Percentiles rank a stretch among this genome's conserved stretches.
Conservation (phyloP, 2,113 vertebrate genomes). For the Hyperoodon ampullatus region DNA sequence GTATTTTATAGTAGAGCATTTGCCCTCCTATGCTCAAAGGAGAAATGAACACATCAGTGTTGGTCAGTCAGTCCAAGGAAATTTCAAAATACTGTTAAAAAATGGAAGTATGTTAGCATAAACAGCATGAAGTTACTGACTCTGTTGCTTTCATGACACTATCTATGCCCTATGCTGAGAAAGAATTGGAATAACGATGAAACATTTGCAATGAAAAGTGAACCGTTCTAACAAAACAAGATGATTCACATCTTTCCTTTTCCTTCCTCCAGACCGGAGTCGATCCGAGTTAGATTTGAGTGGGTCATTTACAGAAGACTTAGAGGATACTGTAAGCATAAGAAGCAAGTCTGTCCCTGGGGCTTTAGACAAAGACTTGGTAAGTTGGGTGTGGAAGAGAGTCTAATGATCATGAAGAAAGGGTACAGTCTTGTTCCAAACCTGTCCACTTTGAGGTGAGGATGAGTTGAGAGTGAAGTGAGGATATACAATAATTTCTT, state of each 20-base stretch:
- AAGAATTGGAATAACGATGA: slow-evolving; percentile 9
- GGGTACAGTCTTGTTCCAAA: neutral
- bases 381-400: slow-evolving; percentile 79
- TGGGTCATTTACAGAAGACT: slow-evolving; percentile 87
- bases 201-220: slow-evolving; percentile 9
- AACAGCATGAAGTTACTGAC: neutral
- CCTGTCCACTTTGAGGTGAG: neutral
- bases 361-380: slow-evolving; percentile 88
- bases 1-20: slow-evolving; percentile 28
- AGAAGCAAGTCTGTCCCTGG: slow-evolving; percentile 94
- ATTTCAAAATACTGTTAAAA: slow-evolving; percentile 39
- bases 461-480: neutral
- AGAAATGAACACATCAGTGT: neutral
- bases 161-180: neutral
- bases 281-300: slow-evolving; percentile 94
- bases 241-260: slow-evolving; percentile 2
- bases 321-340: slow-evolving; percentile 87
- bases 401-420: neutral
- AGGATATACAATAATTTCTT: neutral
- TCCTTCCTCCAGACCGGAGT: slow-evolving; percentile 89
- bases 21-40: neutral
- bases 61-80: neutral
- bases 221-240: neutral
- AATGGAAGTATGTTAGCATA: slow-evolving; percentile 20
- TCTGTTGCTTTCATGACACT: neutral